Base-by-base conservation (phyloP, 2,797 vertebrate genomes). In the Tragelaphus eurycerus region DNA sequence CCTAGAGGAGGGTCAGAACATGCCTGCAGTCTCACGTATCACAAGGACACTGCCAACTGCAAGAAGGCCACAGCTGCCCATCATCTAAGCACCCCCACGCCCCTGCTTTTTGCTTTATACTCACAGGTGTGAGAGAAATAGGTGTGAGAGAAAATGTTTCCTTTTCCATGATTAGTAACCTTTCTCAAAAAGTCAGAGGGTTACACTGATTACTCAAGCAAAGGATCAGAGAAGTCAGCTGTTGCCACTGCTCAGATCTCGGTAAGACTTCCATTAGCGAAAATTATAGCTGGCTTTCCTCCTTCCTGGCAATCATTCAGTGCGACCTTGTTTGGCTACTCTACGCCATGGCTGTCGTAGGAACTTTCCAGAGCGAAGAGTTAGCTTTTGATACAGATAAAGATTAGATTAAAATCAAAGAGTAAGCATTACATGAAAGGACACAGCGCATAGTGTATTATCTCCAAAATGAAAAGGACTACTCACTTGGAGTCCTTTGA, bases 311-410 rank as follows among this genome's bases (percentile, higher is more conserved):
- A 19, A 54, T 19, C 81, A 19, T 16, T 43, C 74, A 60, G 34
- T 76, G 48, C 4, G 2, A 55, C 54, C 52, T 4, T 10, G 43
- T 67, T 48, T 29, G 83, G 94, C 38, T 86, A 6, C 34, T 5
- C 6, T 3, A n/a, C 34, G 54, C 46, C 43, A 6, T 6, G 29
- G 25, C 84, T 14, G 43, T 13, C 4, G 3, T 0, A 54, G 78
- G 67, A 93, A 96, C 81, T 34, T 95, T 74, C 71, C 64, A 48
- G 82, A 90, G 78, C 64, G n/a, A 64, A 90, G 55, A 88, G 23
- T n/a, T 29, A 55, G 54, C 92, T 64, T 60, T 48, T 6, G 52
- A 55, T 82, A 54, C 50, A 54, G 27, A 54, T 43, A 89, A 96
- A 83, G 50, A 92, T 48, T n/a, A 54, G 43, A 55, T 38, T 55